Evolutionary conservation across 2,113 vertebrate species (phyloP).

Genomic region (human (Homo sapiens)): DNA sequence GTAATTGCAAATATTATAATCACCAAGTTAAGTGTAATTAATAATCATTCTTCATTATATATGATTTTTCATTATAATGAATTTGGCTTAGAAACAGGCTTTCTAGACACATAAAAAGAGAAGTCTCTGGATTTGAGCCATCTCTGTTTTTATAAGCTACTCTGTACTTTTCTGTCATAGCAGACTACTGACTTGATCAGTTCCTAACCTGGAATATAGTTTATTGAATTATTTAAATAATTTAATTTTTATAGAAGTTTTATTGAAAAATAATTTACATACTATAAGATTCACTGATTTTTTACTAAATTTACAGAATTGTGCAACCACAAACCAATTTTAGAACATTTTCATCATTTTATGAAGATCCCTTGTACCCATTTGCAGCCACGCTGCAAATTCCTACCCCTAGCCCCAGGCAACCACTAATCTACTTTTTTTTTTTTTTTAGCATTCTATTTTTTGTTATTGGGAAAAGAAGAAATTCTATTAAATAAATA

Average conservation of each 20-base stretch:
- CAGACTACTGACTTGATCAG: not conserved
- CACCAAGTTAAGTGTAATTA: not conserved
- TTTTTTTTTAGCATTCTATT: too few species aligned
- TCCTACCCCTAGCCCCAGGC: not conserved
- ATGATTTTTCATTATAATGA: not conserved
- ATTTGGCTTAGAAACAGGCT: not conserved
- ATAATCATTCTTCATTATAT: not conserved
- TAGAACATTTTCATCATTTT: not conserved
- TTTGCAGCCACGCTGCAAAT: not conserved
- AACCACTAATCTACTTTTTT: not conserved
- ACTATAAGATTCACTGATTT: not conserved
- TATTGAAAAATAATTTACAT: not conserved
- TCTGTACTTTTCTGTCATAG: not conserved
- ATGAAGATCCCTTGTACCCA: not conserved
- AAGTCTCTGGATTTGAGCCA: not conserved
- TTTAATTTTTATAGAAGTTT: constrained; percentile 22
- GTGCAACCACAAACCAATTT: not conserved
- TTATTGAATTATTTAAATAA: not conserved
- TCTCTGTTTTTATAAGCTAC: not conserved
- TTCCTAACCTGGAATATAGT: not conserved
- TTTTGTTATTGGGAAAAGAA: too few species aligned
- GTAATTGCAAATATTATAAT: not conserved
- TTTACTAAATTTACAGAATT: not conserved
- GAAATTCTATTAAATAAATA: too few species aligned
- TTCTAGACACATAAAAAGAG: constrained; percentile 12